Percentiles rank a stretch among this genome's conserved stretches.
These are phyloP conservation scores for Crioceris asparagi DNA, from an alignment of 2,888 invertebrate genomes.

Conservation along the genomic window DNA sequence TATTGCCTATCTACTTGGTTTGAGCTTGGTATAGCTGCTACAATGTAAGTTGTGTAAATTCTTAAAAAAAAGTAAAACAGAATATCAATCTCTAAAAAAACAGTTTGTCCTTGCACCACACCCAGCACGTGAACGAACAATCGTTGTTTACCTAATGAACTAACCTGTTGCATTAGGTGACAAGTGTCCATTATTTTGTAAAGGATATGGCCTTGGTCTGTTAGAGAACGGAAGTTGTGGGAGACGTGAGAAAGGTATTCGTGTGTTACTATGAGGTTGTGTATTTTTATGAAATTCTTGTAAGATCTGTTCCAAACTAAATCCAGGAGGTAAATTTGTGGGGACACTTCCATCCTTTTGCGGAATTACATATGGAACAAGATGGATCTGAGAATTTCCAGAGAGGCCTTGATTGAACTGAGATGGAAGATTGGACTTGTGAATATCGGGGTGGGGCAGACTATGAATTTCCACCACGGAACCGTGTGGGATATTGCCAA, in stretches of 20 bases:
- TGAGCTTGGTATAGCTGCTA: too few species aligned
- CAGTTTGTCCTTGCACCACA: too few species aligned
- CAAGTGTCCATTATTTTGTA: conserved; percentile 27
- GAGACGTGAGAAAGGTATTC: too few species aligned
- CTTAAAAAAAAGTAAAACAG: too few species aligned
- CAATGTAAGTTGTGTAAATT: too few species aligned
- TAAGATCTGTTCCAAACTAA: conserved; percentile 33
- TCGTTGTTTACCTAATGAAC: too few species aligned
- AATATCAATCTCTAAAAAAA: too few species aligned
- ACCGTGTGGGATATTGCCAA: conserved; percentile 35
- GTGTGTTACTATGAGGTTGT: conserved; percentile 17
- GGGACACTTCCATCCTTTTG: conserved; percentile 15
- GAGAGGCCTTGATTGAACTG: background rate
- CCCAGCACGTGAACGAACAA: too few species aligned
- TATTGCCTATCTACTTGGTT: too few species aligned
- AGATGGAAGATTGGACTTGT: conserved; percentile 6
- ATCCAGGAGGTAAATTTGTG: conserved; percentile 24
- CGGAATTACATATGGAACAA: conserved; percentile 24
- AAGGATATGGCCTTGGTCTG: too few species aligned
- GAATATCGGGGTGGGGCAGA: conserved; percentile 15
- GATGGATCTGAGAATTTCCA: conserved; percentile 17
- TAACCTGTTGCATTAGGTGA: conserved; percentile 30
- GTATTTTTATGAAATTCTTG: conserved; percentile 33
- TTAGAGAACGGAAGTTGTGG: conserved; percentile 17
- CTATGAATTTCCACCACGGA: conserved; percentile 36